Evolutionary conservation across 2,113 vertebrate species (phyloP).

Genomic region (Calonectris borealis): DNA sequence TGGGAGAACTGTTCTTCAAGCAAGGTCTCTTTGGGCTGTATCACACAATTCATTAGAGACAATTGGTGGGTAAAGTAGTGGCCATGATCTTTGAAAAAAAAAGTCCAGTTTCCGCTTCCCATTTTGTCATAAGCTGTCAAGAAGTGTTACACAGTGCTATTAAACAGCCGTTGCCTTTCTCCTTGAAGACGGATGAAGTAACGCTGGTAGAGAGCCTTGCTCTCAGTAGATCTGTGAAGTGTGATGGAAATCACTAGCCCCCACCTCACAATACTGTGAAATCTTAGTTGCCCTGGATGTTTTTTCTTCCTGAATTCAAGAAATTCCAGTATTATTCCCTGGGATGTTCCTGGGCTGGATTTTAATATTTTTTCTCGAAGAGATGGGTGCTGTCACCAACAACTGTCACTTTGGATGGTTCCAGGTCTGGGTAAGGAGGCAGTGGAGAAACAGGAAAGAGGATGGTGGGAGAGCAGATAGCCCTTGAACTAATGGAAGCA

Average conservation of each 20-base stretch:
- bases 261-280: not conserved
- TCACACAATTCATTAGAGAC: not conserved
- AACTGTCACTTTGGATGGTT: not conserved
- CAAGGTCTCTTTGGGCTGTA: not conserved
- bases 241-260: not conserved
- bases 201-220: not conserved
- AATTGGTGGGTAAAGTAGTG: not conserved
- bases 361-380: not conserved
- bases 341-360: not conserved
- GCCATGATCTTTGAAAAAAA: not conserved
- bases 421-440: not conserved
- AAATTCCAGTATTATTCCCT: not conserved
- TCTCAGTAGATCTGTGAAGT: not conserved
- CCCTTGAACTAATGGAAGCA: not conserved
- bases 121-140: conserved; percentile 30
- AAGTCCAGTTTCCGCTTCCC: conserved; percentile 2
- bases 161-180: not conserved
- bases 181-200: not conserved
- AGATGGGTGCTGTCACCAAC: not conserved
- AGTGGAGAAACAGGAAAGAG: not conserved
- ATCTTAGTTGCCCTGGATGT: not conserved
- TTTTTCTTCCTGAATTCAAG: not conserved
- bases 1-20: not conserved
- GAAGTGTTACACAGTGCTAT: not conserved
- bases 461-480: not conserved